Percentiles rank a stretch among this genome's conserved stretches.
These are phyloP conservation scores for Agonopterix arenella DNA, from an alignment of 2,888 invertebrate species.

Conservation along the genomic window DNA sequence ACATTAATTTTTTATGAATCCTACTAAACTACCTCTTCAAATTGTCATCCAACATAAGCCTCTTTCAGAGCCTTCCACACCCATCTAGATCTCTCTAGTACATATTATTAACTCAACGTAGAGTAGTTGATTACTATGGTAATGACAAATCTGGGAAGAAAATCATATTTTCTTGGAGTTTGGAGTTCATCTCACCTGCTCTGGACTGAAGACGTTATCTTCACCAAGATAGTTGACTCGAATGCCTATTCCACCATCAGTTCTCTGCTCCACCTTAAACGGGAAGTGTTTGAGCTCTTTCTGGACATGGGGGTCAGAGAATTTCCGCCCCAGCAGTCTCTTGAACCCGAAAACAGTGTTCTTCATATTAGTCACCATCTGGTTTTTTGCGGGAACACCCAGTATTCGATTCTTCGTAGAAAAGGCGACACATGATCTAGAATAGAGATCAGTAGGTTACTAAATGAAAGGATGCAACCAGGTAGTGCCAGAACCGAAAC, in stretches of 20 bases:
- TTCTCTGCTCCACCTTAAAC: slow-evolving; percentile 84
- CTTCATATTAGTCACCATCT: slow-evolving; percentile 97
- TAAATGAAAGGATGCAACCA: neutral
- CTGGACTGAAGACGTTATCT: slow-evolving; percentile 90
- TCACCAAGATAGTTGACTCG: slow-evolving; percentile 93
- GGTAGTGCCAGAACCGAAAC: no score
- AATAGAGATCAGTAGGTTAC: slow-evolving; percentile 24
- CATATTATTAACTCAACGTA: no score
- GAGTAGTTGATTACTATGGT: neutral
- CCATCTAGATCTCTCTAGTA: no score
- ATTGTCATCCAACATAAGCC: no score
- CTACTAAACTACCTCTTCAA: no score
- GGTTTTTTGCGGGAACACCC: slow-evolving; percentile 98
- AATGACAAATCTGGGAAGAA: neutral
- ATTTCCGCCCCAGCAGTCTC: slow-evolving; percentile 93
- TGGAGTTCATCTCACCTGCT: slow-evolving; percentile 78
- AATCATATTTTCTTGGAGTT: neutral
- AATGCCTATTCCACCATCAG: slow-evolving; percentile 90
- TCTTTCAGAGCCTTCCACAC: no score
- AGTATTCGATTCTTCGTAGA: slow-evolving; percentile 93
- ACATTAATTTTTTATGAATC: no score
- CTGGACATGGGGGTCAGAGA: slow-evolving; percentile 91
- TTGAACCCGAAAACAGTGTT: slow-evolving; percentile 97
- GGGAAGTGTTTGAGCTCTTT: slow-evolving; percentile 88
- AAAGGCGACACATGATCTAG: slow-evolving; percentile 96